These are phyloP conservation scores for Euschistus heros DNA, from an alignment of 1,140 invertebrate species.

Conservation along the genomic window DNA sequence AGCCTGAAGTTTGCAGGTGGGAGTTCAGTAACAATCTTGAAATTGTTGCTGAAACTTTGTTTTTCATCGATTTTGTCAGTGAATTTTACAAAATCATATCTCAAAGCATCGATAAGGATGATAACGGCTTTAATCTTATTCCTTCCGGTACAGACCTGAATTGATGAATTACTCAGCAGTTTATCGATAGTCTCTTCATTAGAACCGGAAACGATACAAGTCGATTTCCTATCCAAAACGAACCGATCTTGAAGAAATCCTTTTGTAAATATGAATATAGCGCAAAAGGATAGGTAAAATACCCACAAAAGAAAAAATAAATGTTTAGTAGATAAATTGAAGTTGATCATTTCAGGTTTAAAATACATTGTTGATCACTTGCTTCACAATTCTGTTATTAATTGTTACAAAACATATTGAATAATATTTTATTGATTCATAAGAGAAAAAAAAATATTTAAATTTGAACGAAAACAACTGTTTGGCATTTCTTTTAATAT, in stretches of 20 bases:
- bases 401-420: no score
- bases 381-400: no score
- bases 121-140: constrained; percentile 57
- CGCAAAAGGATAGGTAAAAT: constrained; percentile 55
- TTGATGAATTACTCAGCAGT: constrained; percentile 18
- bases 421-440: no score
- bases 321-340: constrained; percentile 21
- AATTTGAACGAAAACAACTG: no score
- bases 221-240: constrained; percentile 48
- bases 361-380: no score
- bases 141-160: constrained; percentile 26
- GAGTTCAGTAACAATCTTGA: constrained; percentile 56
- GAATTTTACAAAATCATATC: constrained; percentile 79
- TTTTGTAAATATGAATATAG: constrained; percentile 65
- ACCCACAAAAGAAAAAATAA: constrained; percentile 48
- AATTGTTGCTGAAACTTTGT: constrained; percentile 65
- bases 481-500: no score
- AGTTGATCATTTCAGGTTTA: no score
- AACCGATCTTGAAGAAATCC: constrained; percentile 73
- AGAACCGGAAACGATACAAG: constrained; percentile 47
- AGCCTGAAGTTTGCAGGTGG: constrained; percentile 53
- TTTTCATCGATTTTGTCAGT: constrained; percentile 39
- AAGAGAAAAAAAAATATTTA: no score
- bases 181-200: constrained; percentile 19
- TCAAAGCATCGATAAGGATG: constrained; percentile 83